These are phyloP conservation scores for Drosophila mulleri DNA, from an alignment of 2,888 invertebrate genomes.

Conservation along the genomic window DNA sequence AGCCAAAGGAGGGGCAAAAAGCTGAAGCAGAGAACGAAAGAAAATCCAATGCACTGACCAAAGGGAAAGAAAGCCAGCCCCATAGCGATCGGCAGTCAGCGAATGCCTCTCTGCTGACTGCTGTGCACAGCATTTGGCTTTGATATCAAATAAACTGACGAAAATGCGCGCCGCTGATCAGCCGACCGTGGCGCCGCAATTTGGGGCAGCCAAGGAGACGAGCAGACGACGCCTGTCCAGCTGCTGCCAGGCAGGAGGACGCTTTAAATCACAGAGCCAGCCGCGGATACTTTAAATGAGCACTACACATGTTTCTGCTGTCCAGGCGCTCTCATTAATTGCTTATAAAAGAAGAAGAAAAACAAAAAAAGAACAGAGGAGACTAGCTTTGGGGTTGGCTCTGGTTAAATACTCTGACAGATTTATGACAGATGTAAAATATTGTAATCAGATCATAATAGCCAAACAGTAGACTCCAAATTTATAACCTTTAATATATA, in stretches of 20 bases:
- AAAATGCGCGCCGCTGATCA: slow-evolving; percentile 3
- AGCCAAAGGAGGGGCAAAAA: slow-evolving; percentile 28
- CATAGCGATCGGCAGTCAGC: not conserved
- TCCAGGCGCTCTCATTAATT: slow-evolving; percentile 36
- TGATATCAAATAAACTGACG: slow-evolving; percentile 30
- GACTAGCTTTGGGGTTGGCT: not conserved
- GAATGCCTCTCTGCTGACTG: not conserved
- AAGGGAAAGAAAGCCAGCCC: slow-evolving; percentile 11
- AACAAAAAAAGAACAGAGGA: not conserved
- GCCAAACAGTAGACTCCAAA: slow-evolving; percentile 2
- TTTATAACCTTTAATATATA: not conserved
- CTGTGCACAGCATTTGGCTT: slow-evolving; percentile 28
- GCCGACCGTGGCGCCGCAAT: slow-evolving; percentile 16
- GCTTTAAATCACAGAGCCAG: slow-evolving; percentile 4
- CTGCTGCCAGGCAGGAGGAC: slow-evolving; percentile 32
- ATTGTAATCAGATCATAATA: slow-evolving; percentile 5
- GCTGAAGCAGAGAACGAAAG: not conserved
- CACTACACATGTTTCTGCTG: slow-evolving; percentile 62
- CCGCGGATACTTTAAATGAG: slow-evolving; percentile 51
- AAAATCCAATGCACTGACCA: not conserved
- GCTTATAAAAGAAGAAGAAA: slow-evolving; percentile 10
- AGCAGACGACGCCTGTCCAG: slow-evolving; percentile 6
- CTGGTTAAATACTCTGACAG: slow-evolving; percentile 3
- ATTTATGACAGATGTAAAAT: slow-evolving; percentile 8
- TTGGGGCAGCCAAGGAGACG: slow-evolving; percentile 16